A percentile compares a stretch with the other conserved stretches of the same genome.
These are phyloP conservation scores for Candidula unifasciata DNA, from an alignment of 2,888 invertebrate genomes.

Conservation along the genomic window DNA sequence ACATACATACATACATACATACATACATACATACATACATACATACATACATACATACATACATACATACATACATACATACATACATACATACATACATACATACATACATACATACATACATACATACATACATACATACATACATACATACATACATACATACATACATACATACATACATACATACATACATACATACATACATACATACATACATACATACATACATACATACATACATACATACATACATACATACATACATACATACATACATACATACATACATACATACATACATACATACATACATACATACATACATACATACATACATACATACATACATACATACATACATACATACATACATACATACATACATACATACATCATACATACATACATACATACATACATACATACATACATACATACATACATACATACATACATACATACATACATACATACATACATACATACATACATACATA, in stretches of 20 bases:
- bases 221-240: constrained; percentile 20
- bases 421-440: constrained; percentile 40
- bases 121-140: constrained; percentile 18
- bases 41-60: constrained; percentile 9
- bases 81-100: constrained; percentile 9
- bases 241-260: constrained; percentile 22
- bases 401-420: constrained; percentile 33
- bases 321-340: constrained; percentile 33
- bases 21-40: neutral
- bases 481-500: constrained; percentile 46
- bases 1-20: too few species aligned
- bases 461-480: constrained; percentile 45
- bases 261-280: constrained; percentile 22
- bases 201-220: constrained; percentile 15
- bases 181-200: constrained; percentile 19
- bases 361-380: constrained; percentile 38
- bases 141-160: constrained; percentile 17
- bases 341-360: constrained; percentile 35
- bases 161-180: constrained; percentile 32
- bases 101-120: constrained; percentile 1
- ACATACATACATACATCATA: constrained; percentile 35
- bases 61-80: constrained; percentile 17
- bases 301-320: constrained; percentile 28
- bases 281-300: constrained; percentile 28
- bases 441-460: constrained; percentile 44